Evolutionary conservation across 2,113 vertebrate genomes (phyloP).

Genomic region (Hemiscyllium ocellatum): DNA sequence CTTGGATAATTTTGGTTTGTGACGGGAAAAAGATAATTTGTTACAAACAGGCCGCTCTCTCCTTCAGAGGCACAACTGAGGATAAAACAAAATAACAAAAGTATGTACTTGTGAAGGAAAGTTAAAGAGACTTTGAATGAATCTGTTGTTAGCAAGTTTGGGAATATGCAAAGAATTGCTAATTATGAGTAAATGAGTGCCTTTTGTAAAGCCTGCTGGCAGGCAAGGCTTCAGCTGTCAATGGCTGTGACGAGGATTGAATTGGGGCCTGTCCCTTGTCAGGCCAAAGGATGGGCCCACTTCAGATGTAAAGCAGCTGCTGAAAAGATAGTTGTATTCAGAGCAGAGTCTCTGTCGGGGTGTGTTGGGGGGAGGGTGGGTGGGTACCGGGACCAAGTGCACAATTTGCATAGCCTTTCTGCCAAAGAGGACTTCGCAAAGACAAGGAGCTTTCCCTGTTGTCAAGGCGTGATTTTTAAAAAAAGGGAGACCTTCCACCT

Average conservation of each 20-base stretch:
- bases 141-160: conserved; percentile 38
- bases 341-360: neutral
- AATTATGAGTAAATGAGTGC: conserved; percentile 35
- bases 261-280: conserved; percentile 33
- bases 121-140: conserved; percentile 38
- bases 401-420: conserved; percentile 37
- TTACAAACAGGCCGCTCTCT: conserved; percentile 25
- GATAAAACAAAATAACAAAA: conserved; percentile 33
- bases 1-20: conserved; percentile 35
- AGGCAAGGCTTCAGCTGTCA: conserved; percentile 37
- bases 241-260: neutral
- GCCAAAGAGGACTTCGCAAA: conserved; percentile 3
- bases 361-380: neutral
- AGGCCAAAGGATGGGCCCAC: conserved; percentile 29
- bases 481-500: conserved; percentile 12
- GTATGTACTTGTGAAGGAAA: conserved; percentile 34
- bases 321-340: conserved; percentile 38
- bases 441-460: conserved; percentile 12
- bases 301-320: conserved; percentile 37
- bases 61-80: conserved; percentile 17
- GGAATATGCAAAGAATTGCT: conserved; percentile 38
- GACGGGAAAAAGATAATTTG: conserved; percentile 34
- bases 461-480: neutral
- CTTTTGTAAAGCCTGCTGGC: conserved; percentile 34
- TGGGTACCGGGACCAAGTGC: neutral